phyloP scores from a whole-genome alignment of 2,888 invertebrate species.

The Pterobdella sp. region DNA sequence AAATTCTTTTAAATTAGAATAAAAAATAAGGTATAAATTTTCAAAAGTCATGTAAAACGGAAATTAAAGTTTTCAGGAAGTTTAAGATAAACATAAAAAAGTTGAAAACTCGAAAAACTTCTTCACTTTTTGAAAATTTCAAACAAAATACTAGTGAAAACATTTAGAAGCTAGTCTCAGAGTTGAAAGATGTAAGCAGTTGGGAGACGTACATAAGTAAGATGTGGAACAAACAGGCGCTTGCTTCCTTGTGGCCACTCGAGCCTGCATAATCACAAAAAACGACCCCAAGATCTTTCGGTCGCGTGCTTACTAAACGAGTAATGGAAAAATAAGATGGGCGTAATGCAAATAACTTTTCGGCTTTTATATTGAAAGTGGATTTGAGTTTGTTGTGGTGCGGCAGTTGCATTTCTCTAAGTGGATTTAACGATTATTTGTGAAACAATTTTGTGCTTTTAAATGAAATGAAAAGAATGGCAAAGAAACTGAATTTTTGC shows the following conservation, averaged over 20 bases:
- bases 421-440: slow-evolving; percentile 14
- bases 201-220: too few relatives aligned
- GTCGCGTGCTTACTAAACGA: slow-evolving; percentile 14
- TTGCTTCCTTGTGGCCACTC: background rate
- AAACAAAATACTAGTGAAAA: background rate
- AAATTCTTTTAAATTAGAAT: slow-evolving; percentile 3
- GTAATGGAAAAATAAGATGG: slow-evolving; percentile 15
- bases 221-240: background rate
- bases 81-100: too few relatives aligned
- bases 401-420: slow-evolving; percentile 4
- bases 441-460: slow-evolving; percentile 8
- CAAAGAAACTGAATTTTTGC: background rate
- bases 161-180: too few relatives aligned
- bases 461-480: background rate
- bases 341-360: slow-evolving; percentile 1
- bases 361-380: background rate
- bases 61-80: too few relatives aligned
- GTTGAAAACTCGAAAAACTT: background rate
- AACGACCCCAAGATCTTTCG: slow-evolving; percentile 1
- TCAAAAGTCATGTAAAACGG: background rate
- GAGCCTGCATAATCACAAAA: slow-evolving; percentile 12
- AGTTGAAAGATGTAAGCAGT: too few relatives aligned
- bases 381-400: background rate
- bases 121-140: background rate
- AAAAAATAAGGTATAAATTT: background rate